phyloP scores from a whole-genome alignment of 2,797 vertebrate genomes.

The Tenualosa ilisha region DNA sequence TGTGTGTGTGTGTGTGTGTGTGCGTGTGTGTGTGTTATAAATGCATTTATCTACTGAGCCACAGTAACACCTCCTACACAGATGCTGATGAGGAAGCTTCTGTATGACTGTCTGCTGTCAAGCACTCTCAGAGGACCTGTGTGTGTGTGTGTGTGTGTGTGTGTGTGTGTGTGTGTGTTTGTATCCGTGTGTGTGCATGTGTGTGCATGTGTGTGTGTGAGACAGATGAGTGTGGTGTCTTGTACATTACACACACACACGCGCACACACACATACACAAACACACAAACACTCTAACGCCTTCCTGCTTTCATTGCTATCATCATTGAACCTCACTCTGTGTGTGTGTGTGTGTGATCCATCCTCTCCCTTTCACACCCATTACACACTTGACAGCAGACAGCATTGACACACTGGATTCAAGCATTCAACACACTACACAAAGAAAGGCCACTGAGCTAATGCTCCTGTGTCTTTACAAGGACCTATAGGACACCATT shows the following conservation, averaged over 20 bases:
- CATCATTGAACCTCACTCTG: background rate
- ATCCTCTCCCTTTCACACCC: slow-evolving; percentile 42
- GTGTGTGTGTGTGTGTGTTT: background rate
- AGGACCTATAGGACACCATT: background rate
- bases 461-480: background rate
- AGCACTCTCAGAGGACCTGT: background rate
- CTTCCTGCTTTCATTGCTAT: background rate
- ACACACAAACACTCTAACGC: slow-evolving; percentile 25
- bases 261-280: background rate
- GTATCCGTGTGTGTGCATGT: background rate
- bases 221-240: too few relatives aligned
- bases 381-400: slow-evolving; percentile 54
- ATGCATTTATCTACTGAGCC: background rate
- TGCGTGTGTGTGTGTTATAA: background rate
- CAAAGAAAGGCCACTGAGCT: background rate
- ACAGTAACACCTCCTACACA: background rate
- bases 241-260: background rate
- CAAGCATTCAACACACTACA: background rate
- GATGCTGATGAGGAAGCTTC: background rate
- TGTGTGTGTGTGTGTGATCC: background rate
- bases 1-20: background rate
- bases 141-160: background rate
- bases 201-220: background rate
- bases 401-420: background rate
- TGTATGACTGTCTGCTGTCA: background rate